A percentile compares a stretch with the other conserved stretches of the same genome.
Conservation (phyloP, 2,888 invertebrate genomes). For the Drosophila cognata region DNA sequence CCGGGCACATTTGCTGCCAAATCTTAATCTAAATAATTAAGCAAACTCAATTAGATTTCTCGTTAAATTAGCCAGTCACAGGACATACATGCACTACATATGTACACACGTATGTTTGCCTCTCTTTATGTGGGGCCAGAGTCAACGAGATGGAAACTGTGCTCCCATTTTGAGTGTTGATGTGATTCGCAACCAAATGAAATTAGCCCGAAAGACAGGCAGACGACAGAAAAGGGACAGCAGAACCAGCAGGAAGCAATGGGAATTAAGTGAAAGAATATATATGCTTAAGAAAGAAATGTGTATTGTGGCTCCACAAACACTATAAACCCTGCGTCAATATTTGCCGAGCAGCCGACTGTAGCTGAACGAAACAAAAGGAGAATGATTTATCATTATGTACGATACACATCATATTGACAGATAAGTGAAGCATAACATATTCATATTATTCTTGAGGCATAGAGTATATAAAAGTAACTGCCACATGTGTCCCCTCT, state of each 20-base stretch:
- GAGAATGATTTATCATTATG: constrained; percentile 15
- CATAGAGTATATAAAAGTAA: constrained; percentile 17
- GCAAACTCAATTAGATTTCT: constrained; percentile 74
- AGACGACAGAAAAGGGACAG: constrained; percentile 3
- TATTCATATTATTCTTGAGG: not conserved
- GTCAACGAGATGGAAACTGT: constrained; percentile 29
- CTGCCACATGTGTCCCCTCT: constrained; percentile 26
- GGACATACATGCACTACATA: not conserved
- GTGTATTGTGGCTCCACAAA: not conserved
- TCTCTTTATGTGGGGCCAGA: constrained; percentile 5
- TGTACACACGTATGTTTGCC: constrained; percentile 1
- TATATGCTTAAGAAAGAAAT: not conserved
- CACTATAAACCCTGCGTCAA: constrained; percentile 3
- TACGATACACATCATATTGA: constrained; percentile 6
- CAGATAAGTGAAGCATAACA: not conserved
- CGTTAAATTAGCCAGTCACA: constrained; percentile 47
- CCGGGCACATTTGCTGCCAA: constrained; percentile 44
- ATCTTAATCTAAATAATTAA: constrained; percentile 76
- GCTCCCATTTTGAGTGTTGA: constrained; percentile 42
- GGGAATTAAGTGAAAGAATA: not conserved
- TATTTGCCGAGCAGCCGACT: constrained; percentile 9
- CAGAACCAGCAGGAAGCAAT: constrained; percentile 6
- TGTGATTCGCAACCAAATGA: constrained; percentile 43
- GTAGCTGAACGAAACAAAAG: constrained; percentile 1
- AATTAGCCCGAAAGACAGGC: constrained; percentile 35